phyloP scores from a whole-genome alignment of 2,888 invertebrate genomes.

The Drosophila parthenogenetica region DNA sequence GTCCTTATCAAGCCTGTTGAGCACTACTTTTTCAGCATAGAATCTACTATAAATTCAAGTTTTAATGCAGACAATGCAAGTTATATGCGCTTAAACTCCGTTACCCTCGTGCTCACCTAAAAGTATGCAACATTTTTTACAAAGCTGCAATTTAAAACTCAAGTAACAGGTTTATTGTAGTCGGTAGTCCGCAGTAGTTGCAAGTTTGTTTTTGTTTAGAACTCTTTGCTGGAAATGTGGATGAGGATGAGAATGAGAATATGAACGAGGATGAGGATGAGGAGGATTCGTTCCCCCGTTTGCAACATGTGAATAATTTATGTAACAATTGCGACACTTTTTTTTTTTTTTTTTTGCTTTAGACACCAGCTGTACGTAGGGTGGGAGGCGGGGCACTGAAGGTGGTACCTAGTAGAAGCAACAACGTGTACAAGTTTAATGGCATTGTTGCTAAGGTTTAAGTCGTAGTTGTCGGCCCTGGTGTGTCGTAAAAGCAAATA shows the following conservation, averaged over 20 bases:
- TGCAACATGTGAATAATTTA: conserved; percentile 72
- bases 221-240: conserved; percentile 30
- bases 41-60: too few species aligned
- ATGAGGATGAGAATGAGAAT: not conserved
- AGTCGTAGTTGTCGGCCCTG: conserved; percentile 52
- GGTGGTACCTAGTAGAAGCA: not conserved
- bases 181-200: not conserved
- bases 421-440: conserved; percentile 68
- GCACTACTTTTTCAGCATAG: too few species aligned
- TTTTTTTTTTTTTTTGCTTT: conserved; percentile 30
- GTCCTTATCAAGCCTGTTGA: too few species aligned
- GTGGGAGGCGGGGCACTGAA: not conserved
- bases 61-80: too few species aligned
- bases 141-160: not conserved
- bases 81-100: too few species aligned
- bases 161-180: not conserved
- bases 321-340: conserved; percentile 80
- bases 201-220: conserved; percentile 24
- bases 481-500: conserved; percentile 77
- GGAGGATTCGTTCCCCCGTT: conserved; percentile 28
- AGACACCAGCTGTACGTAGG: conserved; percentile 10
- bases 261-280: conserved; percentile 2
- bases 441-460: conserved; percentile 74
- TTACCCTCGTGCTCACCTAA: too few species aligned
- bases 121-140: too few species aligned